Conservation (phyloP, 2,113 vertebrate species). For the Nerophis lumbriciformis region DNA sequence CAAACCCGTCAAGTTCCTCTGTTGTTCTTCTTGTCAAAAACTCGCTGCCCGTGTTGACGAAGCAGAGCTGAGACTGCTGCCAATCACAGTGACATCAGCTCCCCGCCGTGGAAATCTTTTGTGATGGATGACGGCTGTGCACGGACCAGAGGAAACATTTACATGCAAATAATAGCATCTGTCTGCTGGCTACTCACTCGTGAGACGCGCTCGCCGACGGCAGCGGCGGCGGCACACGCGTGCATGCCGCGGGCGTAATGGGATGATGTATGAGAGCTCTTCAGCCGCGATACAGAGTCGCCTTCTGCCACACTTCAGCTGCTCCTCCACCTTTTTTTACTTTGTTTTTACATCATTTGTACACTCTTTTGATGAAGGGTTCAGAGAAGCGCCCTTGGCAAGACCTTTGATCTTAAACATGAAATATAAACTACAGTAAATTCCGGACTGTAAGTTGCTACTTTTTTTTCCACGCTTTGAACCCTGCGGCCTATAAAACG, state of each 20-base stretch:
- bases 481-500: too few relatives aligned
- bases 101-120: conserved; percentile 13
- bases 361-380: neutral
- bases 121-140: conserved; percentile 52
- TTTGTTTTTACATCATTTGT: neutral
- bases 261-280: conserved; percentile 58
- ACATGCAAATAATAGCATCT: conserved; percentile 58
- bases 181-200: conserved; percentile 40
- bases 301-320: conserved; percentile 29
- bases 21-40: conserved; percentile 5
- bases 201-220: conserved; percentile 14
- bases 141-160: conserved; percentile 47
- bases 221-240: neutral
- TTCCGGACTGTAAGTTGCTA: too few relatives aligned
- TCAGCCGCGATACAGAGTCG: conserved; percentile 30
- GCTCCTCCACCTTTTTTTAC: conserved; percentile 3
- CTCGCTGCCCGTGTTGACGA: neutral
- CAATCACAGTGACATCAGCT: conserved; percentile 3
- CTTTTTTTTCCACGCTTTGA: too few relatives aligned
- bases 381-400: too few relatives aligned
- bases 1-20: neutral
- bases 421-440: too few relatives aligned
- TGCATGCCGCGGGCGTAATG: conserved; percentile 36
- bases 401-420: too few relatives aligned
- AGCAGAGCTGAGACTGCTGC: conserved; percentile 2